These are phyloP conservation scores for Sarcophaga rosellei DNA, from an alignment of 2,888 invertebrate genomes.

Conservation along the genomic window DNA sequence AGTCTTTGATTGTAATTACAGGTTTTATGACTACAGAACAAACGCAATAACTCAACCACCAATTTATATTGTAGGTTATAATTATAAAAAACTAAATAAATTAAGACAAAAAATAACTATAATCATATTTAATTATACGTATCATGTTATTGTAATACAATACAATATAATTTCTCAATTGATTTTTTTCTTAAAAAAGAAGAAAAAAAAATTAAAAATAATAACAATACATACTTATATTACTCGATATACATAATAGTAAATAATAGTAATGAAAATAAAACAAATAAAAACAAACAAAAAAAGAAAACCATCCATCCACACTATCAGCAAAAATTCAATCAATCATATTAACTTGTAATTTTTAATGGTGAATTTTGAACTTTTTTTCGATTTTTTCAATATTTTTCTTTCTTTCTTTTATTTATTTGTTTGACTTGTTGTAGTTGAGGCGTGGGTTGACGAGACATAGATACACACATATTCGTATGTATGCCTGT, in stretches of 20 bases:
- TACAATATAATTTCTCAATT: conserved; percentile 55
- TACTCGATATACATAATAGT: not conserved
- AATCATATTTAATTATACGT: conserved; percentile 45
- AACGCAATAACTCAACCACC: too few species aligned
- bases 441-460: not conserved
- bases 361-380: conserved; percentile 32
- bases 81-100: not conserved
- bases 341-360: conserved; percentile 75
- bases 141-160: conserved; percentile 48
- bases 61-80: not conserved
- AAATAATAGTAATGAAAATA: not conserved
- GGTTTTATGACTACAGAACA: too few species aligned
- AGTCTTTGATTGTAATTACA: too few species aligned
- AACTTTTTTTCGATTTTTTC: too few species aligned
- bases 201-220: not conserved
- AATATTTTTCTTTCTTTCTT: not conserved
- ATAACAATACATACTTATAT: not conserved
- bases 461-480: not conserved
- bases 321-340: conserved; percentile 77
- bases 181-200: conserved; percentile 16
- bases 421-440: not conserved
- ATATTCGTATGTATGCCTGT: not conserved
- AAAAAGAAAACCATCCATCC: not conserved
- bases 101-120: conserved; percentile 9
- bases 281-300: not conserved